Base-by-base conservation (phyloP, 2,797 vertebrate genomes). In the Salarias fasciatus region DNA sequence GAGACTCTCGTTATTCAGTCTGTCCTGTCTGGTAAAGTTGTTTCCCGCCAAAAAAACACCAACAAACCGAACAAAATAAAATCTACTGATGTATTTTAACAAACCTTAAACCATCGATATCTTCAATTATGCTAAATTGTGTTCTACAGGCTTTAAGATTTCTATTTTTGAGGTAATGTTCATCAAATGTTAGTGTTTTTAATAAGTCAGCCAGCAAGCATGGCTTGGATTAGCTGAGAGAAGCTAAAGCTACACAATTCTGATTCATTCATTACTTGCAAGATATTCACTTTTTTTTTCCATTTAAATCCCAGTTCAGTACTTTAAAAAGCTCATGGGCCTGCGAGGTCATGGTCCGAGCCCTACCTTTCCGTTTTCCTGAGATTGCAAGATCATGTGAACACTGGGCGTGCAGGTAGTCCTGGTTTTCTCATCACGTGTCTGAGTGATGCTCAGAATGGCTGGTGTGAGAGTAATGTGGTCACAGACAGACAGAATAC, bases 391-490 rank as follows among this genome's bases (percentile, higher is more conserved):
- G 55, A 58, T 54, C 46, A 65, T 59, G 53, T 51, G 52, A 52
- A 46, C 53, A 43, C 43, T 18, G 56, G 14, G 60, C 30, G 30
- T 28, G 18, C 18, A 24, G 18, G 18, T 24, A 24, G 18, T 24
- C 18, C 18, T 24, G 24, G 18, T 24, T 24, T n/a, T 24, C 18
- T 24, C 18, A 24, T 24, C 18, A 24, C 18, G 3, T 3, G 3
- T 24, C 18, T 24, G 2, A 37, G 49, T 0, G 2, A 47, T 48
- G 35, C 59, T 77, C 43, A 59, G 43, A 71, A 74, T 18, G 73
- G 80, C 82, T 73, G 75, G 64, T 60, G 71, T 66, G 73, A 64
- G 82, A 82, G 72, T 72, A 83, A 82, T 55, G 74, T 58, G 37
- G 28, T 55, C 12, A 24, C 18, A 24, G 24, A 24, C 18, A 24